phyloP scores from a whole-genome alignment of 2,797 vertebrate genomes.

The Knipowitschia caucasica region DNA sequence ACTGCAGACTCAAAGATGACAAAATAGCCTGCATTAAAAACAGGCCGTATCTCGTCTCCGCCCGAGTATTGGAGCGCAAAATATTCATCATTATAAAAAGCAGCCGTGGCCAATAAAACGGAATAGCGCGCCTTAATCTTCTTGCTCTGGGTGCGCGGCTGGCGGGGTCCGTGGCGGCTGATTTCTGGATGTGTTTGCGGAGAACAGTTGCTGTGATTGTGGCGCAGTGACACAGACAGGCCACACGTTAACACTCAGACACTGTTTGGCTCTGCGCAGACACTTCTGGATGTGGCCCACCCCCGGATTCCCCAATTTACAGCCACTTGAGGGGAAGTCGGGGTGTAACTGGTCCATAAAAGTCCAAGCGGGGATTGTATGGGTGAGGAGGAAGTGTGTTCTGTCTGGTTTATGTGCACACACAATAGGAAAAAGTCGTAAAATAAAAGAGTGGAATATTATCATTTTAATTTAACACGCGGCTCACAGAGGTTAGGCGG shows the following conservation, averaged over 20 bases:
- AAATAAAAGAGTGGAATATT: conserved; percentile 26
- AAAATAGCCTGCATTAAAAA: conserved; percentile 7
- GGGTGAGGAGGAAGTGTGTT: conserved; percentile 22
- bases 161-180: conserved; percentile 39
- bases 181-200: conserved; percentile 47
- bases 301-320: conserved; percentile 38
- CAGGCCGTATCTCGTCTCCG: conserved; percentile 1
- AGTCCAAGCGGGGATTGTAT: conserved; percentile 10
- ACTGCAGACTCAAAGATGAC: conserved; percentile 27
- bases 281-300: conserved; percentile 30
- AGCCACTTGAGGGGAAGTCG: conserved; percentile 25
- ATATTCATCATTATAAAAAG: conserved; percentile 19
- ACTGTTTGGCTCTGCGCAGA: conserved; percentile 29
- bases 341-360: conserved; percentile 29
- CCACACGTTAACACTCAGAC: conserved; percentile 5
- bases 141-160: conserved; percentile 22
- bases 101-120: conserved; percentile 19
- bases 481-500: not conserved
- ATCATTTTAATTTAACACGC: conserved; percentile 34
- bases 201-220: conserved; percentile 56
- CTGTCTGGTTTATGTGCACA: conserved; percentile 48
- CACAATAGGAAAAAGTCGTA: conserved; percentile 28
- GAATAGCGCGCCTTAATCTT: conserved; percentile 11
- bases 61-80: not conserved
- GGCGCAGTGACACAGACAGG: conserved; percentile 21